Evolutionary conservation across 1,140 invertebrate species (phyloP), one percentile per base, ranked within the genome.

Genomic region (Psilanteris sp.): DNA sequence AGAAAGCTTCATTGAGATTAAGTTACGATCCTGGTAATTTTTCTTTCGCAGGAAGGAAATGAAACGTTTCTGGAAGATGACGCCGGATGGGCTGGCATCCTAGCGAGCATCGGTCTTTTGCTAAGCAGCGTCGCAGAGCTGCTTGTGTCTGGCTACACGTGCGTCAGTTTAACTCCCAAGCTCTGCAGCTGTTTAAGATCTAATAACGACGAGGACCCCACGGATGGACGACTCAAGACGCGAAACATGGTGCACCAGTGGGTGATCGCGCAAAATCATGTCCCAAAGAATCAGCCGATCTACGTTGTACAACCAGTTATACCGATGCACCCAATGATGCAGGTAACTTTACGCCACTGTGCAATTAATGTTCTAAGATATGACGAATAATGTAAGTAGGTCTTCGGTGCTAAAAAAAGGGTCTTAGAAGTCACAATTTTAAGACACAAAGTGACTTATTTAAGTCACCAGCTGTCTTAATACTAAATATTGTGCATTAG

Each of bases 201-300:
- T 9, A 70, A 61, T 11, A 77, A 59, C 27, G 73, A 77, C 3
- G 61, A 70, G 0, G 79, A 86, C 13, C 52, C 31, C 9, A 79
- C 57, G 27, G 82, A 85, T 13, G 79, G 77, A 1, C 78, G 81
- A 2, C 41, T 88, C 7, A 88, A 88, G 57, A 87, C 84, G 0
- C 77, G 81, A 10, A 88, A 88, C 70, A 88, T 88, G 86, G 87
- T 88, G 0, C 86, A 87, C 20, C 87, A 88, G 31, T 88, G 87
- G 87, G 85, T 88, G 14, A 84, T 84, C 8, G 82, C 87, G 4
- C 87, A 88, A 27, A 87, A 80, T 18, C 84, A 85, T 57, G 66
- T 81, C 14, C 79, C 84, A 0, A 83, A 85, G 29, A 87, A 85
- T 39, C 84, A 85, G 13, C 85, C 84, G 15, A 85, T 88, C 15